phyloP scores from a whole-genome alignment of 2,888 invertebrate species.

The Baccha elongata region DNA sequence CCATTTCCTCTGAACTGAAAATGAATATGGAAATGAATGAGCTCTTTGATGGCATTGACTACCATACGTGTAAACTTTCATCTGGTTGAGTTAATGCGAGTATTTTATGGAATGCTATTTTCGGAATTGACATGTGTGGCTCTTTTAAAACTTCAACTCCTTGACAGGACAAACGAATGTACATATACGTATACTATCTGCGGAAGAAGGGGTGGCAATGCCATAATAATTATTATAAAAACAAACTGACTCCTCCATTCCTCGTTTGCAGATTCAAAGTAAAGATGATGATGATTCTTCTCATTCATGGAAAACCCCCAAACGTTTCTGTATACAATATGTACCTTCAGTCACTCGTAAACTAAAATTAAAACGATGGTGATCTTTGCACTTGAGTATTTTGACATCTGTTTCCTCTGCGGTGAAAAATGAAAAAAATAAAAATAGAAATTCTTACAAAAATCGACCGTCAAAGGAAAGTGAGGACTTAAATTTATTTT shows the following conservation, averaged over 20 bases:
- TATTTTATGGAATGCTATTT: slow-evolving; percentile 67
- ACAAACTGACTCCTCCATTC: slow-evolving; percentile 42
- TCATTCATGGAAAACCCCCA: slow-evolving; percentile 50
- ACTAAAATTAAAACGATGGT: slow-evolving; percentile 34
- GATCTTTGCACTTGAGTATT: slow-evolving; percentile 65
- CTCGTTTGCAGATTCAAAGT: slow-evolving; percentile 29
- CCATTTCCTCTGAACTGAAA: slow-evolving; percentile 51
- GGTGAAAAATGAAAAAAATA: slow-evolving; percentile 17
- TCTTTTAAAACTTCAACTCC: slow-evolving; percentile 47
- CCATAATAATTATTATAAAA: slow-evolving; percentile 48
- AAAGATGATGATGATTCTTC: slow-evolving; percentile 39
- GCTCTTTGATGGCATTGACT: slow-evolving; percentile 69
- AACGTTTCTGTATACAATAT: slow-evolving; percentile 26
- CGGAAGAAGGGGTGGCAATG: slow-evolving; percentile 45
- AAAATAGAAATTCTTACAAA: slow-evolving; percentile 35
- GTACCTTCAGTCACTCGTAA: neutral
- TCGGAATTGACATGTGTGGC: slow-evolving; percentile 69
- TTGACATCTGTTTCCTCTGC: slow-evolving; percentile 67
- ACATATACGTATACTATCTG: slow-evolving; percentile 11
- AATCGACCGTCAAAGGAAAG: neutral
- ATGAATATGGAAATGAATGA: slow-evolving; percentile 56
- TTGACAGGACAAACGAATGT: slow-evolving; percentile 55
- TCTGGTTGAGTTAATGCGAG: slow-evolving; percentile 51
- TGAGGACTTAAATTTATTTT: slow-evolving; percentile 7
- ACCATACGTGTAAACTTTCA: slow-evolving; percentile 61